Evolutionary conservation across 2,888 invertebrate genomes (phyloP).

Genomic region (Tetrapedia diversipes): DNA sequence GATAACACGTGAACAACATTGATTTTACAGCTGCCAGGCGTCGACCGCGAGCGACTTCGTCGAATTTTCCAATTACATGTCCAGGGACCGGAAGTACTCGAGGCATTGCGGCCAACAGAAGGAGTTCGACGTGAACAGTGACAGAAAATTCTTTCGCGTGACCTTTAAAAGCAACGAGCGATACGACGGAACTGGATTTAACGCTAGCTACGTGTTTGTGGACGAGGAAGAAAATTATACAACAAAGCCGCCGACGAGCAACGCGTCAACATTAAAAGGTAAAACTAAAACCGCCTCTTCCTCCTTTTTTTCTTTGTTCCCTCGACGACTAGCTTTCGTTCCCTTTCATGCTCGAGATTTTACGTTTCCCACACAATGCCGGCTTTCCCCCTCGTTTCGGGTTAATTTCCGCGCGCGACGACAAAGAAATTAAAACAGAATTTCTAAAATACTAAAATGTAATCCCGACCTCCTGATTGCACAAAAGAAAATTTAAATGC

Average conservation of each 20-base stretch:
- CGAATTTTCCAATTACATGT: conserved; percentile 97
- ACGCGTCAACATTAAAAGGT: conserved; percentile 66
- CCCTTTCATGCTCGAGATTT: conserved; percentile 12
- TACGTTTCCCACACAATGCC: neutral
- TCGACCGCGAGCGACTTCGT: conserved; percentile 97
- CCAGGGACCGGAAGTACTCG: conserved; percentile 94
- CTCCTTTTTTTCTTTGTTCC: neutral
- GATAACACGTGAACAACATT: neutral
- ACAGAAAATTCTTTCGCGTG: conserved; percentile 96
- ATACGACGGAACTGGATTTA: conserved; percentile 96
- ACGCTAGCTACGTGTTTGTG: conserved; percentile 94
- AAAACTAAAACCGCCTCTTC: conserved; percentile 20
- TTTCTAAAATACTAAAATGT: conserved; percentile 7
- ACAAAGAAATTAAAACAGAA: conserved; percentile 9
- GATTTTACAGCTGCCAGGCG: conserved; percentile 91
- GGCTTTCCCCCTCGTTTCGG: too few species aligned
- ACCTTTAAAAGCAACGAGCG: conserved; percentile 97
- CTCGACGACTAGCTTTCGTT: neutral
- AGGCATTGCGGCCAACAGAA: conserved; percentile 94
- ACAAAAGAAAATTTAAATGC: conserved; percentile 19
- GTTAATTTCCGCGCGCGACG: conserved; percentile 6
- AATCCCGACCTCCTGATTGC: conserved; percentile 11
- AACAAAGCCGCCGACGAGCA: conserved; percentile 80
- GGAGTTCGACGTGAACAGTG: conserved; percentile 93
- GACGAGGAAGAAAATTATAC: conserved; percentile 87